A percentile compares a stretch with the other conserved stretches of the same genome.
Evolutionary conservation across 2,113 vertebrate species (phyloP).

Genomic region (Coregonus clupeaformis): DNA sequence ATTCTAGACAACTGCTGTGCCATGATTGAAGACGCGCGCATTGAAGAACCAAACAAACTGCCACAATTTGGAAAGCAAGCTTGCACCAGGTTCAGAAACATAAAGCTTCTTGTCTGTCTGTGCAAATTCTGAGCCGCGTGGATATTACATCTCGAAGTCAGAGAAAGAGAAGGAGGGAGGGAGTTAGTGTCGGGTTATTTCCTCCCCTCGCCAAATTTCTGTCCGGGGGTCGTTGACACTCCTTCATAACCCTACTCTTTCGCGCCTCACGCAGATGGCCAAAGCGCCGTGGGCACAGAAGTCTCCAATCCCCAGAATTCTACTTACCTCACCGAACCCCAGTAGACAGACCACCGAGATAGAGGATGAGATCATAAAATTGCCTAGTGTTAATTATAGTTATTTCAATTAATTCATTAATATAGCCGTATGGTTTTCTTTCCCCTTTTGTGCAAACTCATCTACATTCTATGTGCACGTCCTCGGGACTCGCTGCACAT

Average conservation of each 20-base stretch:
- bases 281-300: constrained; percentile 39
- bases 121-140: not conserved
- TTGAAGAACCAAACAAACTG: not conserved
- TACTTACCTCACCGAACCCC: constrained; percentile 8
- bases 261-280: constrained; percentile 59
- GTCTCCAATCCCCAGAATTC: constrained; percentile 34
- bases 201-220: constrained; percentile 64
- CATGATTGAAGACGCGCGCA: not conserved
- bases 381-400: not conserved
- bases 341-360: no score
- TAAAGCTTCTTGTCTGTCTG: not conserved
- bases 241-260: constrained; percentile 72
- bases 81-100: not conserved
- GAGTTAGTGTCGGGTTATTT: constrained; percentile 47
- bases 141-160: not conserved
- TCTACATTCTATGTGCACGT: constrained; percentile 59
- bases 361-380: constrained; percentile 7
- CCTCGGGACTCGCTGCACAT: constrained; percentile 58
- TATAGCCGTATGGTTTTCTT: constrained; percentile 4
- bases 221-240: constrained; percentile 57
- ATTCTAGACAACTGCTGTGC: no score
- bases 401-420: not conserved
- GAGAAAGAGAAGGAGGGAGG: constrained; percentile 27
- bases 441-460: not conserved
- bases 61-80: not conserved